These are phyloP conservation scores for Megaptera novaeangliae DNA, from an alignment of 2,113 vertebrate genomes.

Conservation along the genomic window DNA sequence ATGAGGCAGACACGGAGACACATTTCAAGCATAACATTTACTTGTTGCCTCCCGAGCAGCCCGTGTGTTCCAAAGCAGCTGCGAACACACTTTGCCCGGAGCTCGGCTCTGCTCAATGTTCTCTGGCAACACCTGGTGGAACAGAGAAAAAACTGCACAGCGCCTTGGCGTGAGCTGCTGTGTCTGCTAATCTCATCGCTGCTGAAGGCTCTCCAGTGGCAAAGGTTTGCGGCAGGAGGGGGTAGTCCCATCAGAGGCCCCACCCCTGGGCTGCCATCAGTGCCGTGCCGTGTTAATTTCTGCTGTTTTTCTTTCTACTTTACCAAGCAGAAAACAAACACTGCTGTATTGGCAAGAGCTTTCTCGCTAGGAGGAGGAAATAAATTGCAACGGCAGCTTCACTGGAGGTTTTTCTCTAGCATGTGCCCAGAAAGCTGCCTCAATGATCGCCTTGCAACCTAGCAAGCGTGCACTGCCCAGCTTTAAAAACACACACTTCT, in stretches of 20 bases:
- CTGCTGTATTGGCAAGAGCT: background rate
- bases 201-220: background rate
- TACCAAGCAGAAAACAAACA: background rate
- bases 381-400: background rate
- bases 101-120: conserved; percentile 78
- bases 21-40: background rate
- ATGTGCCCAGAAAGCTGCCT: background rate
- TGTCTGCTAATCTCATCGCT: background rate
- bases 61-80: conserved; percentile 48
- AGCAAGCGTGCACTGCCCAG: background rate
- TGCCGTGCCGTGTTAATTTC: background rate
- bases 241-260: background rate
- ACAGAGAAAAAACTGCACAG: conserved; percentile 81
- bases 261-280: background rate
- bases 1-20: background rate
- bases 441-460: background rate
- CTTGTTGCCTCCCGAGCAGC: background rate
- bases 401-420: background rate
- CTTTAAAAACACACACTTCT: background rate
- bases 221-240: background rate
- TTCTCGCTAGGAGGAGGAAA: background rate
- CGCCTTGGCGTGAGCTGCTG: background rate
- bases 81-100: conserved; percentile 7
- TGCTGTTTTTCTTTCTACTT: background rate
- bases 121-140: conserved; percentile 91